Evolutionary conservation across 2,113 vertebrate species (phyloP).

Genomic region (Macrotis lagotis): DNA sequence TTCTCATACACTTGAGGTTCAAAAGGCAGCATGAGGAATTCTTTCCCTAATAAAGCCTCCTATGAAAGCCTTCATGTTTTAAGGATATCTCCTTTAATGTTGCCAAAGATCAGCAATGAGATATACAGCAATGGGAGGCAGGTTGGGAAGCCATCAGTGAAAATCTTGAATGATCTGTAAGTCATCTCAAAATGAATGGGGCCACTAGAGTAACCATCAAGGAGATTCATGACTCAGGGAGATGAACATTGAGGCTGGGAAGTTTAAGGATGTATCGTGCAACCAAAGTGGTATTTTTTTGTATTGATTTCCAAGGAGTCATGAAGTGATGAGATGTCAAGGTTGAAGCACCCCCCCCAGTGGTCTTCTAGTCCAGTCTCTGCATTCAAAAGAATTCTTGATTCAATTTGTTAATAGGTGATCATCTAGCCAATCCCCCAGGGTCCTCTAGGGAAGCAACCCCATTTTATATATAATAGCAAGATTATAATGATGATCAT

Average conservation of each 20-base stretch:
- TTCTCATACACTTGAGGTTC: conserved; percentile 49
- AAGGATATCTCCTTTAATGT: conserved; percentile 40
- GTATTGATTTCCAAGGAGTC: not conserved
- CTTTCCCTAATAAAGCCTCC: conserved; percentile 56
- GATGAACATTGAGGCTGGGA: not conserved
- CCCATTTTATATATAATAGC: too few relatives aligned
- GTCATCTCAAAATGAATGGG: conserved; percentile 55
- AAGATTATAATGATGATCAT: too few relatives aligned
- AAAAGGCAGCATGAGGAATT: conserved; percentile 53
- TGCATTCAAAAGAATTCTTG: not conserved
- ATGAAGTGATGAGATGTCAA: not conserved
- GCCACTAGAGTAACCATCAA: not conserved
- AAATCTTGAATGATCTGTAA: conserved; percentile 41
- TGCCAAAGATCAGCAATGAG: conserved; percentile 66
- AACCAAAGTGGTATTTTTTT: accelerated
- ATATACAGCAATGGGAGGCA: conserved; percentile 54
- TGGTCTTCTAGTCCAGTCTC: not conserved
- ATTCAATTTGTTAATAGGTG: not conserved
- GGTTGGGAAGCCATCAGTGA: conserved; percentile 50
- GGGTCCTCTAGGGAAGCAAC: not conserved
- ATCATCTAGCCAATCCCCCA: not conserved
- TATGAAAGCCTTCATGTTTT: conserved; percentile 51
- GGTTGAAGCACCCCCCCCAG: not conserved
- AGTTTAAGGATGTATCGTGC: not conserved
- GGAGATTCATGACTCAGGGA: not conserved